Evolutionary conservation across 2,888 invertebrate genomes (phyloP).

Genomic region (Xestia rhomboidea): DNA sequence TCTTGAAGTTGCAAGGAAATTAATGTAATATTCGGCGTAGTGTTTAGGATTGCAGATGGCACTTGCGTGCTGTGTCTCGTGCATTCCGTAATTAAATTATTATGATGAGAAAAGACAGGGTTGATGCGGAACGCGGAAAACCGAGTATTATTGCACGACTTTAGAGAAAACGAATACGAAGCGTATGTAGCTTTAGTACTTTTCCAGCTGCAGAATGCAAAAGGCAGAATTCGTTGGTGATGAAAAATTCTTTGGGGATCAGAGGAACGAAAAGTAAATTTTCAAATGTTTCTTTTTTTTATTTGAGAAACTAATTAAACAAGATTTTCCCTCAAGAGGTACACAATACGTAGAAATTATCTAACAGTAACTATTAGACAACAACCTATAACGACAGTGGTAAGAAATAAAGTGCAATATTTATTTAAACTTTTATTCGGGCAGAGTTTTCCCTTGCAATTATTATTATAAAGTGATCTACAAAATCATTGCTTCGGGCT

Average conservation of each 20-base stretch:
- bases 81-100: neutral
- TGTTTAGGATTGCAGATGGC: slow-evolving; percentile 7
- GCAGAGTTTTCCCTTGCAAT: too few species aligned
- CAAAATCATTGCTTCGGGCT: too few species aligned
- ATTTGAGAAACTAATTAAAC: too few species aligned
- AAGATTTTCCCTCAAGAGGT: too few species aligned
- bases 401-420: too few species aligned
- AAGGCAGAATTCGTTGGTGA: neutral
- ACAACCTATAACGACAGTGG: too few species aligned
- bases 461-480: too few species aligned
- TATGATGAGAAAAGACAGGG: slow-evolving; percentile 7
- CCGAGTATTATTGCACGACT: neutral
- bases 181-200: neutral
- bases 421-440: too few species aligned
- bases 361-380: too few species aligned
- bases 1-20: slow-evolving; percentile 13
- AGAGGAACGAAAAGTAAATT: neutral
- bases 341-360: too few species aligned
- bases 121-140: neutral
- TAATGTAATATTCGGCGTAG: slow-evolving; percentile 2
- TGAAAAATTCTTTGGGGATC: neutral
- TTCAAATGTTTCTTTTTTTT: neutral
- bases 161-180: neutral
- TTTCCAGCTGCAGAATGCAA: neutral
- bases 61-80: neutral